Evolutionary conservation across 2,113 vertebrate genomes (phyloP).

Genomic region (Rhombomys opimus): DNA sequence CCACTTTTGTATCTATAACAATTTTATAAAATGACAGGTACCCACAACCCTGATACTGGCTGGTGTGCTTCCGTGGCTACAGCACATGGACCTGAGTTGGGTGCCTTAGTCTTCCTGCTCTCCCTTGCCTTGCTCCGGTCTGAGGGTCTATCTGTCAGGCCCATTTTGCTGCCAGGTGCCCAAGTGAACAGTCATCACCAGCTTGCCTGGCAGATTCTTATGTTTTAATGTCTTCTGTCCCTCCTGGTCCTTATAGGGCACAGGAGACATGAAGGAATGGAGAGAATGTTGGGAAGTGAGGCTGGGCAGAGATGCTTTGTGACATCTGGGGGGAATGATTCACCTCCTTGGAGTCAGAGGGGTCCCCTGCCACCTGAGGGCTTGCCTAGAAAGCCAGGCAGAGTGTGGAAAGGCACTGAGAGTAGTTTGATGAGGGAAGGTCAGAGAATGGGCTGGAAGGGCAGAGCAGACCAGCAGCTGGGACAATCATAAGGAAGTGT

Average conservation of each 20-base stretch:
- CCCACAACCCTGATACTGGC: no score
- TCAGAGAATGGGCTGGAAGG: constrained; percentile 40
- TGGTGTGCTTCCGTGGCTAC: not conserved
- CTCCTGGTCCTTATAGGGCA: rapidly evolving
- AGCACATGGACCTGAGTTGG: not conserved
- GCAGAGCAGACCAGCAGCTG: constrained; percentile 21
- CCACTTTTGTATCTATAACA: not conserved
- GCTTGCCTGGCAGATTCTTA: not conserved
- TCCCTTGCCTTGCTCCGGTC: not conserved
- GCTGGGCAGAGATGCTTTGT: not conserved
- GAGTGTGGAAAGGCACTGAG: not conserved
- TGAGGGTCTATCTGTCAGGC: not conserved
- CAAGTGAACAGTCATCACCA: not conserved
- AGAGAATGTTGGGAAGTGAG: rapidly evolving
- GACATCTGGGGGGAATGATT: not conserved
- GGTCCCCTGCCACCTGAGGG: not conserved
- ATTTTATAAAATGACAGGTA: not conserved
- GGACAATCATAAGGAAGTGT: constrained; percentile 54
- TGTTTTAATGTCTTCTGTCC: not conserved
- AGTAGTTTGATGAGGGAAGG: not conserved
- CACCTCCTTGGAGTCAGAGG: no score
- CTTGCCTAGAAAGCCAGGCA: not conserved
- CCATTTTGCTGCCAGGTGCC: not conserved
- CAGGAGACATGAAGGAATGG: not conserved
- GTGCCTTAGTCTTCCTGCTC: not conserved